Evolutionary conservation across 2,113 vertebrate species (phyloP).

Genomic region (Thryonomys swinderianus): DNA sequence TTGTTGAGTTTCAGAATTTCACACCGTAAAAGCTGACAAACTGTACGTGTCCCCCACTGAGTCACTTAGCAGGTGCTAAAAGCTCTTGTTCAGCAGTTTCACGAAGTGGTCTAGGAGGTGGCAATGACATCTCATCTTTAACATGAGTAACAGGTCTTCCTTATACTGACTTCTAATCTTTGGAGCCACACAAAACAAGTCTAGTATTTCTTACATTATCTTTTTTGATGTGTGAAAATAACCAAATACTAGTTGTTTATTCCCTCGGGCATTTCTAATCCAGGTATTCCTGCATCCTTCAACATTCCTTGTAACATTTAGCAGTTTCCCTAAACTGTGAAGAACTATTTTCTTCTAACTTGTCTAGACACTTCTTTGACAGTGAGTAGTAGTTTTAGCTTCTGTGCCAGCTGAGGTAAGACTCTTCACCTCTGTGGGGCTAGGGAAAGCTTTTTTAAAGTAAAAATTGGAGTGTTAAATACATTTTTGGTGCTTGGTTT

Average conservation of each 20-base stretch:
- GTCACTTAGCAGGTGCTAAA: neutral
- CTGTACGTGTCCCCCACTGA: neutral
- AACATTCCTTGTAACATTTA: neutral
- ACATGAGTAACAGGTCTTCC: neutral
- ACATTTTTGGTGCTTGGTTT: neutral
- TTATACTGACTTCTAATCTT: neutral
- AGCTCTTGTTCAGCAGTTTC: neutral
- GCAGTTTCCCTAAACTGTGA: neutral
- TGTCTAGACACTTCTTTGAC: neutral
- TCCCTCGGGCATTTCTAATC: neutral
- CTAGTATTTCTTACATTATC: neutral
- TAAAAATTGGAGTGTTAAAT: neutral
- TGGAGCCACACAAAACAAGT: neutral
- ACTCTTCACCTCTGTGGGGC: neutral
- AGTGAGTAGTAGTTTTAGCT: neutral
- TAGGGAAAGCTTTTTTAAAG: conserved; percentile 14
- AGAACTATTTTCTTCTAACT: neutral
- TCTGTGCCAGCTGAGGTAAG: neutral
- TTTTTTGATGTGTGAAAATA: neutral
- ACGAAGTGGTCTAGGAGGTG: neutral
- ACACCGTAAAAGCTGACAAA: neutral
- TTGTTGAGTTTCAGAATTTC: conserved; percentile 68
- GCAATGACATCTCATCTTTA: neutral
- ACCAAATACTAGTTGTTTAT: neutral
- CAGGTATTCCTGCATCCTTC: neutral